phyloP scores from a whole-genome alignment of 2,113 vertebrate species.

The Jacana jacana region DNA sequence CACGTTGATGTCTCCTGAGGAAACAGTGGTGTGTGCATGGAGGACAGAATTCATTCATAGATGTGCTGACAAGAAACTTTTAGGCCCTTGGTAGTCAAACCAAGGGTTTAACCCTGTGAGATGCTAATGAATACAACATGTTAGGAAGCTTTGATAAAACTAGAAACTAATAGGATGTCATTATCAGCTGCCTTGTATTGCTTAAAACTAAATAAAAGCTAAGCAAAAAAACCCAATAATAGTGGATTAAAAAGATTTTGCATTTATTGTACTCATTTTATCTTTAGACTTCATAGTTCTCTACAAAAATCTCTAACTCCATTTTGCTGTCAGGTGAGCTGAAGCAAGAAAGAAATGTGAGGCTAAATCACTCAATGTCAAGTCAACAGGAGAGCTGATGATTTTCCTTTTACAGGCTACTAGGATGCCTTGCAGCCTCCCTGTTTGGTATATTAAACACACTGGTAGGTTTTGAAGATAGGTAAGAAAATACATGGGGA shows the following conservation, averaged over 20 bases:
- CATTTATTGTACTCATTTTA: not conserved
- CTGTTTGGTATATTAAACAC: not conserved
- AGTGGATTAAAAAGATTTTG: not conserved
- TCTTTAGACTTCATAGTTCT: not conserved
- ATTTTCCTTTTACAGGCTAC: not conserved
- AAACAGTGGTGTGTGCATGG: accelerated
- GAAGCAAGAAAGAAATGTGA: not conserved
- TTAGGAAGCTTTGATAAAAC: not conserved
- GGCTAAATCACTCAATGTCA: not conserved
- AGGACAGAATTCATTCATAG: not conserved
- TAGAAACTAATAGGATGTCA: not conserved
- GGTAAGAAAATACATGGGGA: not conserved
- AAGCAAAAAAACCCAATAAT: not conserved
- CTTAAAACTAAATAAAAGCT: not conserved
- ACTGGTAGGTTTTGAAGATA: not conserved
- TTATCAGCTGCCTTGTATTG: not conserved
- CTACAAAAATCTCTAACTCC: not conserved
- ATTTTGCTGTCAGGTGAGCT: not conserved
- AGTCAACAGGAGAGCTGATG: not conserved
- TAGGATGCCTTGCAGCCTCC: not conserved
- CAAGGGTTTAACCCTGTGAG: not conserved
- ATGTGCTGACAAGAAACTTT: not conserved
- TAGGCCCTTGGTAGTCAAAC: not conserved
- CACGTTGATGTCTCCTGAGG: not conserved
- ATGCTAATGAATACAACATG: not conserved